Conservation (phyloP, 2,888 invertebrate genomes). For the Eurois occulta region DNA sequence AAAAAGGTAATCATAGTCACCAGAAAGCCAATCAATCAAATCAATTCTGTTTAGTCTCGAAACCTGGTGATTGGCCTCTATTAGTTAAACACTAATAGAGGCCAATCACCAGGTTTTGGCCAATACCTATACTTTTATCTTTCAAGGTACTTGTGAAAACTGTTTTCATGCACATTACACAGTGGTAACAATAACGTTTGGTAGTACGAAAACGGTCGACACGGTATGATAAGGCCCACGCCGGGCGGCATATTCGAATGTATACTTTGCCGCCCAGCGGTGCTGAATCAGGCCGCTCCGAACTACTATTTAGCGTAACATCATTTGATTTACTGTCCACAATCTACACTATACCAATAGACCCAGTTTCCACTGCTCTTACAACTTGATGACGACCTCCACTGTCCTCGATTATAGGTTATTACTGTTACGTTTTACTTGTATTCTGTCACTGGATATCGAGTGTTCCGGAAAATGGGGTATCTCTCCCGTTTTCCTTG, state of each 20-base stretch:
- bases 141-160: neutral
- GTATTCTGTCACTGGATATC: conserved; percentile 37
- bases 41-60: no score
- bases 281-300: neutral
- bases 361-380: conserved; percentile 53
- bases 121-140: no score
- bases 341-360: conserved; percentile 22
- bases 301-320: no score
- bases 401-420: conserved; percentile 64
- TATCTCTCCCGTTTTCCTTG: conserved; percentile 31
- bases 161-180: neutral
- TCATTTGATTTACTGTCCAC: conserved; percentile 24
- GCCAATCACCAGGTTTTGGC: no score
- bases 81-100: no score
- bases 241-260: neutral
- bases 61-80: no score
- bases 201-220: neutral
- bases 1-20: no score
- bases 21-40: no score
- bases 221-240: neutral
- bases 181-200: neutral
- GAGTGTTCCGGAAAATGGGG: conserved; percentile 35
- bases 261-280: neutral
- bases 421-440: conserved; percentile 65
- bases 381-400: conserved; percentile 68